These are phyloP conservation scores for Platalea minor DNA, from an alignment of 2,797 vertebrate species.

Conservation along the genomic window DNA sequence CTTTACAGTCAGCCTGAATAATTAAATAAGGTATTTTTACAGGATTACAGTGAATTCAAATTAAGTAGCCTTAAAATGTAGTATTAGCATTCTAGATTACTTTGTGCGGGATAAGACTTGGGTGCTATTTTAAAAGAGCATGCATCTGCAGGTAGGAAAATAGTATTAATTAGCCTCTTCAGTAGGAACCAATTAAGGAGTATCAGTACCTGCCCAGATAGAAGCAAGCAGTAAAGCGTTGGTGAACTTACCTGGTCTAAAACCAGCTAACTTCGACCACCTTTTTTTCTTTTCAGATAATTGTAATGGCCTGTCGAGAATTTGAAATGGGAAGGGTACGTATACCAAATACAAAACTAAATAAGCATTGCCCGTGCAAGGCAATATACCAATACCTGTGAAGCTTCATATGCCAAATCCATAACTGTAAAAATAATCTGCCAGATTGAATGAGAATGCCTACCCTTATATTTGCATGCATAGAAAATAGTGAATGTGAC, in stretches of 20 bases:
- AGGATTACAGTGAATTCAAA: neutral
- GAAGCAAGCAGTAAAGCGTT: neutral
- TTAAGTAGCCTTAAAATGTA: neutral
- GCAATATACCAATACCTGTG: neutral
- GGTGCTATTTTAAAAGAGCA: neutral
- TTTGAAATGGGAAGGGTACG: slow-evolving; percentile 99
- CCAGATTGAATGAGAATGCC: neutral
- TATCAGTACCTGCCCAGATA: neutral
- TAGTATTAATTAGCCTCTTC: neutral
- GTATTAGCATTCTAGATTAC: neutral
- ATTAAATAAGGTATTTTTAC: neutral
- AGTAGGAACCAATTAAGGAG: neutral
- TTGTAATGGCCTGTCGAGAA: slow-evolving; percentile 97
- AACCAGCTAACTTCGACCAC: neutral
- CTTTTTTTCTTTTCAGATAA: slow-evolving; percentile 80
- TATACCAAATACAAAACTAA: neutral
- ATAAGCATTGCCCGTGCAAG: neutral
- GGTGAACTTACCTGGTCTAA: neutral
- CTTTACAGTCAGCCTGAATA: neutral
- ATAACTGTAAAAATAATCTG: neutral
- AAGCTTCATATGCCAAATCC: neutral
- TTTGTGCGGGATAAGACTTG: neutral
- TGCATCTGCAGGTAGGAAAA: neutral
- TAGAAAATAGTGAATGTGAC: neutral
- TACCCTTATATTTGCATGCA: neutral